A percentile compares a stretch with the other conserved stretches of the same genome.
Evolutionary conservation across 2,113 vertebrate species (phyloP).

Genomic region (Abramis brama): DNA sequence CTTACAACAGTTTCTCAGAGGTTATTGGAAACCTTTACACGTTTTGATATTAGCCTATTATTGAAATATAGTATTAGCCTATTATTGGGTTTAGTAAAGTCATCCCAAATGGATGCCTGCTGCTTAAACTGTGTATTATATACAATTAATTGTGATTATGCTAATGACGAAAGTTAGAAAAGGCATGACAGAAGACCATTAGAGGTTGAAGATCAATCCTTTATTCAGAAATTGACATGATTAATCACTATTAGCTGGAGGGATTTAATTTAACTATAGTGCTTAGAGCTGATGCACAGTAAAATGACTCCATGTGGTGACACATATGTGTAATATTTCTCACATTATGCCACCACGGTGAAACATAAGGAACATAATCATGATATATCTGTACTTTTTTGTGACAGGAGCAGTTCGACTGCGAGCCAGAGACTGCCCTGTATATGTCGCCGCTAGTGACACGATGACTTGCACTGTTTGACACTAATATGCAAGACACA

Average conservation of each 20-base stretch:
- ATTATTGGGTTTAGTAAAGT: background rate
- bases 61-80: background rate
- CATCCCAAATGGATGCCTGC: background rate
- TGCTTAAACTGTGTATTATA: background rate
- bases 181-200: background rate
- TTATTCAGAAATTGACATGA: background rate
- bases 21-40: background rate
- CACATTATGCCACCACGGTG: background rate
- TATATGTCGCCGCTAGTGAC: background rate
- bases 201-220: background rate
- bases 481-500: constrained; percentile 5
- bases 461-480: background rate
- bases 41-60: background rate
- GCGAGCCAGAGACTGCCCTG: background rate
- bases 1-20: background rate
- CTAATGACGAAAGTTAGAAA: background rate
- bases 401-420: background rate
- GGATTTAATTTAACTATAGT: background rate
- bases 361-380: background rate
- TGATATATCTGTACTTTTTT: background rate
- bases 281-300: too few species aligned
- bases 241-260: background rate
- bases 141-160: background rate
- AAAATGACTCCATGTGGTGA: too few species aligned
- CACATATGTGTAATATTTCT: background rate